phyloP scores from a whole-genome alignment of 2,113 vertebrate species.

The Crypturellus undulatus region DNA sequence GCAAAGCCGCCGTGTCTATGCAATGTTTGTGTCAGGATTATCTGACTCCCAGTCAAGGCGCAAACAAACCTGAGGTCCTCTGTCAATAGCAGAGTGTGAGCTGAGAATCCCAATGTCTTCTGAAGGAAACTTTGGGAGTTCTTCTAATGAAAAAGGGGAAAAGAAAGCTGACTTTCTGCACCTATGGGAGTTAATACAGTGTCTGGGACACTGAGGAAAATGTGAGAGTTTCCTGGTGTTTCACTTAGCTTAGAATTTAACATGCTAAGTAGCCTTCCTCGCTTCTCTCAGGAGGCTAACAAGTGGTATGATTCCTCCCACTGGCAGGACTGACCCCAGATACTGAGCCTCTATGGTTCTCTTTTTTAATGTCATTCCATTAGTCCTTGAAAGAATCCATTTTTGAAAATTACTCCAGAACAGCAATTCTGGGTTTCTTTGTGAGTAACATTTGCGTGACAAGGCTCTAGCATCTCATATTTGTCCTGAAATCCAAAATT shows the following conservation, averaged over 20 bases:
- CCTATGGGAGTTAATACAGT: neutral
- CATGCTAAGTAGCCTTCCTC: neutral
- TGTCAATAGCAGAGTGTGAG: constrained; percentile 32
- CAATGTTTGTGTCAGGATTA: constrained; percentile 62
- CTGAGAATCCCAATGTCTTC: constrained; percentile 42
- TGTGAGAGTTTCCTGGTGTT: neutral
- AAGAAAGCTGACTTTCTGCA: neutral
- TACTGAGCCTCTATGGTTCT: neutral
- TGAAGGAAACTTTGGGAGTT: constrained; percentile 30
- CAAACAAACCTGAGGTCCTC: constrained; percentile 54
- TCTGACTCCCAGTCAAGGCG: constrained; percentile 47
- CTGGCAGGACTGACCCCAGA: neutral
- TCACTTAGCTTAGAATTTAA: neutral
- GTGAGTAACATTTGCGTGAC: neutral
- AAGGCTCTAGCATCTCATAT: neutral
- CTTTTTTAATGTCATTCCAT: neutral
- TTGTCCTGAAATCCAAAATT: neutral
- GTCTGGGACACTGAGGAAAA: neutral
- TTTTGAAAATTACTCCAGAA: neutral
- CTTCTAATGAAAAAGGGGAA: neutral
- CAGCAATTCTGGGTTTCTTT: neutral
- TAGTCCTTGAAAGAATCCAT: neutral
- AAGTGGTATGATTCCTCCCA: too few species aligned
- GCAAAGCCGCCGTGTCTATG: constrained; percentile 12
- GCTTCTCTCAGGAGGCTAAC: neutral